Conservation (phyloP, 2,888 invertebrate species). For the Hirtodrosophila confusa region DNA sequence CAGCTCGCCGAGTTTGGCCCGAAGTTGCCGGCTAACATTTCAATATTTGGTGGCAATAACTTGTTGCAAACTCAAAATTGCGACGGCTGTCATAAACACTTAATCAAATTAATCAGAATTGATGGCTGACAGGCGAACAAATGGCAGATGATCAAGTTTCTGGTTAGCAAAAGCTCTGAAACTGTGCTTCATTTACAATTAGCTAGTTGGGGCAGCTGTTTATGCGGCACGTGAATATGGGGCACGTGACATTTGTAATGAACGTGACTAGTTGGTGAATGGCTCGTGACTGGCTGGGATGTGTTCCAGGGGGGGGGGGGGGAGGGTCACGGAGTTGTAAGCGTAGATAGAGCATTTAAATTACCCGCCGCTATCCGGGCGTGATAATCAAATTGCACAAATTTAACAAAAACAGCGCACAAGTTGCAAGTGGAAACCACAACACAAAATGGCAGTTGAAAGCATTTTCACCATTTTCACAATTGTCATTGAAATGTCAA, state of each 20-base stretch:
- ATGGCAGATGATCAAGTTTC: too few species aligned
- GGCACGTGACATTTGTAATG: conserved; percentile 24
- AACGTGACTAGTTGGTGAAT: conserved; percentile 5
- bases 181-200: conserved; percentile 20
- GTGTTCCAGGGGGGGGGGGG: not conserved
- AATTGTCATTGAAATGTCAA: conserved; percentile 80
- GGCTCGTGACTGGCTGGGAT: conserved; percentile 18
- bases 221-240: conserved; percentile 14
- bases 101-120: conserved; percentile 47
- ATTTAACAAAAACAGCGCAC: conserved; percentile 48
- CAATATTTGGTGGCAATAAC: conserved; percentile 33
- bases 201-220: conserved; percentile 9
- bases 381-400: conserved; percentile 64
- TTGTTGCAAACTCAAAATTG: conserved; percentile 45
- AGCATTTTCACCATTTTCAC: conserved; percentile 63
- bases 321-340: too few species aligned
- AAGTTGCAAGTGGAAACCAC: conserved; percentile 42
- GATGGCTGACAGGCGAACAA: too few species aligned
- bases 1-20: too few species aligned
- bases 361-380: conserved; percentile 32
- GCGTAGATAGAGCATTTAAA: conserved; percentile 17
- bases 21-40: too few species aligned
- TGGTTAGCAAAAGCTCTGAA: not conserved
- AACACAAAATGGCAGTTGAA: conserved; percentile 59
- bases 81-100: conserved; percentile 49